Percentiles rank a stretch among this genome's conserved stretches.
phyloP scores from a whole-genome alignment of 2,888 invertebrate genomes.

The Ormyrus thymus region DNA sequence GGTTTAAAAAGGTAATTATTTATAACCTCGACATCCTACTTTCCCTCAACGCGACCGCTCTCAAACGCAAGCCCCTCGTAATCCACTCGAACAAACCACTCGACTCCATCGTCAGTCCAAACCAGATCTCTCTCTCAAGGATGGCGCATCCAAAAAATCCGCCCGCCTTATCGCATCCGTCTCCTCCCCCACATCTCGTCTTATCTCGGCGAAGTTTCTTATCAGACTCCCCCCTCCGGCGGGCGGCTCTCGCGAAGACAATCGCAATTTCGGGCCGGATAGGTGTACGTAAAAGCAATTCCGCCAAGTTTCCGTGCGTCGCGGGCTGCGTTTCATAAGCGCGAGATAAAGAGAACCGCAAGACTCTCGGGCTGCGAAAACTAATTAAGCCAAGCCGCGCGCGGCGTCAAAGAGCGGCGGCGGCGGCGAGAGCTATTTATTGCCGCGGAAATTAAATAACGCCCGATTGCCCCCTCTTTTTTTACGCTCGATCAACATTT shows the following conservation, averaged over 20 bases:
- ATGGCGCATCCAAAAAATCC: too few relatives aligned
- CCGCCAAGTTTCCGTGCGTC: neutral
- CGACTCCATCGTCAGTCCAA: too few relatives aligned
- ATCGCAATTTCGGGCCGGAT: slow-evolving; percentile 40
- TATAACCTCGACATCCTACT: too few relatives aligned
- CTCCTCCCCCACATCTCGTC: neutral
- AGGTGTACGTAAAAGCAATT: slow-evolving; percentile 15
- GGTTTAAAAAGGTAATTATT: too few relatives aligned
- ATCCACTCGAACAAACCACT: too few relatives aligned
- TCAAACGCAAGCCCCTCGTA: too few relatives aligned
- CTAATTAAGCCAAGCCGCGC: slow-evolving; percentile 39
- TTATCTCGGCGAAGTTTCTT: slow-evolving; percentile 44
- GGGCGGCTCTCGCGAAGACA: slow-evolving; percentile 28
- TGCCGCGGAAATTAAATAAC: slow-evolving; percentile 30
- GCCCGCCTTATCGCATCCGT: neutral
- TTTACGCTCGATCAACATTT: slow-evolving; percentile 38
- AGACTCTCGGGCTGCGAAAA: slow-evolving; percentile 25
- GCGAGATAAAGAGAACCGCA: slow-evolving; percentile 28
- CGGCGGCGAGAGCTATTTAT: neutral
- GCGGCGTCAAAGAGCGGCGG: too few relatives aligned
- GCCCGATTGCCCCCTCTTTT: neutral
- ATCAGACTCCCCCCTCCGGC: neutral
- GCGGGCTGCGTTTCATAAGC: neutral
- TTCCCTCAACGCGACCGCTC: too few relatives aligned
- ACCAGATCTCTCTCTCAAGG: too few relatives aligned